These are phyloP conservation scores for Palythoa grandiflora DNA, from an alignment of 92 coral and sea anemone genomes.

Conservation along the genomic window DNA sequence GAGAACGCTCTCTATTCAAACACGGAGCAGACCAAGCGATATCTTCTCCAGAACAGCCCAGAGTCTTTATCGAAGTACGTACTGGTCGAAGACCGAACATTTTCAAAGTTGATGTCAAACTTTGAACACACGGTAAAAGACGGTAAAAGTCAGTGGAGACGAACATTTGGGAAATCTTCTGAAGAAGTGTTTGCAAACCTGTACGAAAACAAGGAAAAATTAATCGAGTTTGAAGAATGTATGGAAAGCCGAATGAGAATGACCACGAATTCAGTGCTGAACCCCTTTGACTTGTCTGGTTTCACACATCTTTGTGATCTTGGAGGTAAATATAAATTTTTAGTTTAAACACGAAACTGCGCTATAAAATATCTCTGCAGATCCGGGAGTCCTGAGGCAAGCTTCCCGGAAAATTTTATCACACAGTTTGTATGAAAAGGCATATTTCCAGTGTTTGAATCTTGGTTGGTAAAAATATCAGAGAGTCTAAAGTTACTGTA, in stretches of 20 bases:
- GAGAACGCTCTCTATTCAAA: constrained; percentile 21
- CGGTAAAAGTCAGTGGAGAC: constrained; percentile 24
- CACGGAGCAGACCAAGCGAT: constrained; percentile 10
- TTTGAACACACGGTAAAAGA: constrained; percentile 37
- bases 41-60: background rate
- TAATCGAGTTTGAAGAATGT: constrained; percentile 20
- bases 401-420: too few species aligned
- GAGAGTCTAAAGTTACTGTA: too few species aligned
- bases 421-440: too few species aligned
- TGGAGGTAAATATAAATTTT: constrained; percentile 12
- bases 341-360: too few species aligned
- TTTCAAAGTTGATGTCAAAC: constrained; percentile 10
- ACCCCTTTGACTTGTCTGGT: constrained; percentile 30
- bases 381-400: too few species aligned
- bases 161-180: background rate
- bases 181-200: constrained; percentile 2
- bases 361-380: too few species aligned
- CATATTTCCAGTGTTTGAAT: too few species aligned
- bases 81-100: background rate
- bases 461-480: too few species aligned
- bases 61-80: constrained; percentile 16
- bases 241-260: constrained; percentile 36
- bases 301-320: background rate
- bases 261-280: background rate
- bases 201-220: constrained; percentile 23